These are phyloP conservation scores for Poeciliopsis infans DNA, from an alignment of 2,797 vertebrate genomes.

Conservation along the genomic window DNA sequence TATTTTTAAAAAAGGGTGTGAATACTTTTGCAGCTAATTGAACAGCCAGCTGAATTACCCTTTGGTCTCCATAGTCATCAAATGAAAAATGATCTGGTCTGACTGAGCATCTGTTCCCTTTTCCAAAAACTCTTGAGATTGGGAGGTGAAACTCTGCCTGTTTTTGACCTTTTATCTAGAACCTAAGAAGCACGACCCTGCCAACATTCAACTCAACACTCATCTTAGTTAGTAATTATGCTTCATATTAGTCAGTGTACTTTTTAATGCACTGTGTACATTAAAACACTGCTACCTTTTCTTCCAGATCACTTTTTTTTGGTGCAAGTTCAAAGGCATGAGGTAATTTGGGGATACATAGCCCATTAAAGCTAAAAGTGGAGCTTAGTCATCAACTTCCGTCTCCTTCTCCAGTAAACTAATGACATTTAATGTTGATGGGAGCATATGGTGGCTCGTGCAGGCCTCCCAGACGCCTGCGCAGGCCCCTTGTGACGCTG, in stretches of 20 bases:
- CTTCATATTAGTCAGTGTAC: neutral
- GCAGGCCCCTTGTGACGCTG: slow-evolving; percentile 60
- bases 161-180: slow-evolving; percentile 43
- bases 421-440: slow-evolving; percentile 52
- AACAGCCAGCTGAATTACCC: slow-evolving; percentile 37
- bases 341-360: slow-evolving; percentile 30
- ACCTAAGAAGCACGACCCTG: slow-evolving; percentile 47
- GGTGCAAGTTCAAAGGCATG: slow-evolving; percentile 18
- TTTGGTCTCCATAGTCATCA: slow-evolving; percentile 30
- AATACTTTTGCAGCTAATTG: slow-evolving; percentile 13
- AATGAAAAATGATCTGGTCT: slow-evolving; percentile 23
- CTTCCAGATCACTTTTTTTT: neutral
- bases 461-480: slow-evolving; percentile 58
- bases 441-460: slow-evolving; percentile 47
- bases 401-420: slow-evolving; percentile 31
- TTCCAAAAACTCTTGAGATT: slow-evolving; percentile 44
- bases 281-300: neutral
- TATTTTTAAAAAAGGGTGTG: neutral
- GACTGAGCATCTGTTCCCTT: slow-evolving; percentile 27
- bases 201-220: slow-evolving; percentile 5
- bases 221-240: slow-evolving; percentile 8
- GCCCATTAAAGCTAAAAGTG: slow-evolving; percentile 43
- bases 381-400: slow-evolving; percentile 36
- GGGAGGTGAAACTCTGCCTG: slow-evolving; percentile 56
- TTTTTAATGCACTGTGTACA: slow-evolving; percentile 5